These are phyloP conservation scores for Dermochelys coriacea DNA, from an alignment of 2,797 vertebrate species.

Conservation along the genomic window DNA sequence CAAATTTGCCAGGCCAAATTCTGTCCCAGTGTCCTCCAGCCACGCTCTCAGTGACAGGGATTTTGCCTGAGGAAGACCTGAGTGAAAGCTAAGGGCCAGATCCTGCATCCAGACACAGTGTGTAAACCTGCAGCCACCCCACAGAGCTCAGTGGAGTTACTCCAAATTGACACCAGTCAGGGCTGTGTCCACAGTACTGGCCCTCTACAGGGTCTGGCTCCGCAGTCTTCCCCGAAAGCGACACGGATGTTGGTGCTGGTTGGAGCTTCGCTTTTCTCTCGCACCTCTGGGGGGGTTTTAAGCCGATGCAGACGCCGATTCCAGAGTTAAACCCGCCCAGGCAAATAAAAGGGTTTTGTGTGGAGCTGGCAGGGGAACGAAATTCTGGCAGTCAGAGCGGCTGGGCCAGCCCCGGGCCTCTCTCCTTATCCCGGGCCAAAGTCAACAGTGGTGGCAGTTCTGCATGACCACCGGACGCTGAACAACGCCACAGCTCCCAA, in stretches of 20 bases:
- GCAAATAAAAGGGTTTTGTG: constrained; percentile 69
- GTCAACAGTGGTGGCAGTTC: neutral
- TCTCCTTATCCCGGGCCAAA: neutral
- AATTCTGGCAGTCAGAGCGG: constrained; percentile 7
- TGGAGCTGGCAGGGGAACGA: constrained; percentile 31
- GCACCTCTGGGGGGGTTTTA: neutral
- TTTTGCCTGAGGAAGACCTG: neutral
- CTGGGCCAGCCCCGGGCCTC: neutral
- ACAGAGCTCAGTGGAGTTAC: neutral
- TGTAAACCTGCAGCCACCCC: neutral
- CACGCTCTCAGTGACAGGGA: neutral
- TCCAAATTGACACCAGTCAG: neutral
- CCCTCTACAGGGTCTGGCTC: too few relatives aligned
- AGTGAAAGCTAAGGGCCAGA: neutral
- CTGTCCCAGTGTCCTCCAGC: neutral
- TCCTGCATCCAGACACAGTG: rapidly evolving
- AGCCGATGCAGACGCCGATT: constrained; percentile 28
- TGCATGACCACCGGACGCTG: neutral
- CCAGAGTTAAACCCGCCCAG: constrained; percentile 26
- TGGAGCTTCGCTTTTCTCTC: rapidly evolving
- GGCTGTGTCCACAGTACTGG: too few relatives aligned
- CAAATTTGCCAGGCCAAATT: neutral
- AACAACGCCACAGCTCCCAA: neutral
- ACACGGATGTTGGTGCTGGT: rapidly evolving
- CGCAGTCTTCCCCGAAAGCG: neutral